A percentile compares a stretch with the other conserved stretches of the same genome.
These are phyloP conservation scores for Orgyia antiqua DNA, from an alignment of 2,888 invertebrate species.

Conservation along the genomic window DNA sequence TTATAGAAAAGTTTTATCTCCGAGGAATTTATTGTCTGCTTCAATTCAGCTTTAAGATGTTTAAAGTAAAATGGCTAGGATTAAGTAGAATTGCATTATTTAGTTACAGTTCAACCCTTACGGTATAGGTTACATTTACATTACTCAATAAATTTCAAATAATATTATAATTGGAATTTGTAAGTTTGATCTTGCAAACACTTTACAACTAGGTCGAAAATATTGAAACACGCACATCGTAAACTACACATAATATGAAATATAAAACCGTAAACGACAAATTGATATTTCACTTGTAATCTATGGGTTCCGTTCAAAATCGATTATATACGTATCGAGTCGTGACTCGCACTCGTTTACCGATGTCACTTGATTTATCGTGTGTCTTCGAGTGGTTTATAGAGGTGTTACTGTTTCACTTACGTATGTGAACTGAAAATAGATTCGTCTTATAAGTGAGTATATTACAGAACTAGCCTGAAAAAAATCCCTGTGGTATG, in stretches of 20 bases:
- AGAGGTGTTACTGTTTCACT: slow-evolving; percentile 26
- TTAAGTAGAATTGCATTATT: neutral
- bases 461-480: slow-evolving; percentile 8
- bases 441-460: slow-evolving; percentile 20
- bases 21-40: neutral
- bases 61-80: neutral
- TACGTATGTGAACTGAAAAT: too few relatives aligned
- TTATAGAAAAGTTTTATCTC: slow-evolving; percentile 1
- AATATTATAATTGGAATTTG: too few relatives aligned
- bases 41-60: neutral
- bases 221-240: too few relatives aligned
- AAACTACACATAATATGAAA: too few relatives aligned
- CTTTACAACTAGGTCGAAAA: too few relatives aligned
- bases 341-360: slow-evolving; percentile 25
- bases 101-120: neutral
- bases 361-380: slow-evolving; percentile 28
- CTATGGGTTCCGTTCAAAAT: slow-evolving; percentile 16
- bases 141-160: too few relatives aligned
- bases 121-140: neutral
- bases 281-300: slow-evolving; percentile 20
- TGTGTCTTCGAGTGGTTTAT: slow-evolving; percentile 22
- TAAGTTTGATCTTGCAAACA: too few relatives aligned
- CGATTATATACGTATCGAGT: slow-evolving; percentile 31
- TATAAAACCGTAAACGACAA: too few relatives aligned
- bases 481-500: too few relatives aligned